These are phyloP conservation scores for Aradophagus sp. DNA, from an alignment of 1,140 invertebrate genomes.

Conservation along the genomic window DNA sequence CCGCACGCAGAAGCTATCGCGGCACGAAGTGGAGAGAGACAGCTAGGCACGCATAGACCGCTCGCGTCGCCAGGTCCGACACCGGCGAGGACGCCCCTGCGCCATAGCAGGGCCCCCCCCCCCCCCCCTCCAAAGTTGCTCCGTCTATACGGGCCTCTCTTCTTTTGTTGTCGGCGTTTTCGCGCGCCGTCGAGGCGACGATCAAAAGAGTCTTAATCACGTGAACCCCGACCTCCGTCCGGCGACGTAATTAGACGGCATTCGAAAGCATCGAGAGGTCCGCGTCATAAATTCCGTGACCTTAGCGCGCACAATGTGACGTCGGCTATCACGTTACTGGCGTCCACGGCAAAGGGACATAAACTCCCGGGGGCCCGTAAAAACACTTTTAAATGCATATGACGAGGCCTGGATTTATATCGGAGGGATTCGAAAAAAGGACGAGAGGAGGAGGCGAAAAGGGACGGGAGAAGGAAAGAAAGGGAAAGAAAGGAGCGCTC, in stretches of 20 bases:
- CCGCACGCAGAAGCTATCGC: too few species aligned
- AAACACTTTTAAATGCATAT: constrained; percentile 40
- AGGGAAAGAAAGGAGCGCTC: too few species aligned
- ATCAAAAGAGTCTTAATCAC: constrained; percentile 62
- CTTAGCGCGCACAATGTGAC: constrained; percentile 57
- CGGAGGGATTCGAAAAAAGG: constrained; percentile 18
- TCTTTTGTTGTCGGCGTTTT: constrained; percentile 40
- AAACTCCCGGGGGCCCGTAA: constrained; percentile 40
- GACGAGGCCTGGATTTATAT: constrained; percentile 49
- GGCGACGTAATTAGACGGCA: constrained; percentile 55
- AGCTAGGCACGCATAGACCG: too few species aligned
- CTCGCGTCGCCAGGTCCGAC: too few species aligned
- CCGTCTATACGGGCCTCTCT: too few species aligned
- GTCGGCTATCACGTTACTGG: constrained; percentile 46
- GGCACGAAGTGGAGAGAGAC: too few species aligned
- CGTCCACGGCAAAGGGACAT: constrained; percentile 40
- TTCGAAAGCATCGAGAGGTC: constrained; percentile 58
- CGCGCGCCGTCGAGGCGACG: constrained; percentile 45
- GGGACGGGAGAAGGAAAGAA: too few species aligned
- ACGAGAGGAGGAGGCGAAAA: too few species aligned
- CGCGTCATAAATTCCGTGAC: constrained; percentile 63
- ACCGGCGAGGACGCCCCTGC: too few species aligned
- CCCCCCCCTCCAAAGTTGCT: too few species aligned
- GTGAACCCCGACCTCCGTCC: constrained; percentile 48
- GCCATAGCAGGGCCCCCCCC: too few species aligned